A percentile compares a stretch with the other conserved stretches of the same genome.
These are phyloP conservation scores for Ochlodes sylvanus DNA, from an alignment of 2,888 invertebrate species.

Conservation along the genomic window DNA sequence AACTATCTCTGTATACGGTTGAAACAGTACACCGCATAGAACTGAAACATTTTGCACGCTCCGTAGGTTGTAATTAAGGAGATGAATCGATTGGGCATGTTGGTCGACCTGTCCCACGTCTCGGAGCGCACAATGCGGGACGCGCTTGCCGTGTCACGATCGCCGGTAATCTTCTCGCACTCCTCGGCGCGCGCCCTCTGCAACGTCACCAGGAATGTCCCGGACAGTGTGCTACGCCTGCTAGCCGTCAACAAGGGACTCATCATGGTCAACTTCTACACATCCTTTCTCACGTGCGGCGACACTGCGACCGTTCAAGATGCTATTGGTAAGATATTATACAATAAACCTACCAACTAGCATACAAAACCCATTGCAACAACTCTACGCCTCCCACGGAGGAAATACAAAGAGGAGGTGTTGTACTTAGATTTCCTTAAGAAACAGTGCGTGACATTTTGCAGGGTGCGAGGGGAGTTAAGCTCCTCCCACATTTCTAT, in stretches of 20 bases:
- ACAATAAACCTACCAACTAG: no score
- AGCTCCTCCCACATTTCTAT: no score
- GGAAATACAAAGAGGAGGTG: no score
- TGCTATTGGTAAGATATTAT: constrained; percentile 80
- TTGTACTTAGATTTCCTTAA: no score
- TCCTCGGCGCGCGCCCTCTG: constrained; percentile 93
- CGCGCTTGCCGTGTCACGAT: constrained; percentile 90
- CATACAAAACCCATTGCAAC: no score
- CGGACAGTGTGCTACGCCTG: constrained; percentile 89
- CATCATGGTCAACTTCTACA: constrained; percentile 95
- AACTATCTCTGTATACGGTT: no score
- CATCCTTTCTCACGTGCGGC: constrained; percentile 90
- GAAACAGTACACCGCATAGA: neutral
- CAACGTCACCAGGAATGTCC: constrained; percentile 92
- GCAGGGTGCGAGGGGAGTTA: no score
- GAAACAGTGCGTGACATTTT: no score
- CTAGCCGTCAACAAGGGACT: constrained; percentile 92
- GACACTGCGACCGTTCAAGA: constrained; percentile 91
- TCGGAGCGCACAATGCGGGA: constrained; percentile 93
- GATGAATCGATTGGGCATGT: constrained; percentile 96
- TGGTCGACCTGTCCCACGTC: constrained; percentile 93
- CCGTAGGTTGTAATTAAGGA: constrained; percentile 90
- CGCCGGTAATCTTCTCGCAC: constrained; percentile 95
- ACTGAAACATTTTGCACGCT: neutral
- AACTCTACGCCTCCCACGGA: no score